Evolutionary conservation across 2,113 vertebrate genomes (phyloP).

Genomic region (Desmodus rotundus): DNA sequence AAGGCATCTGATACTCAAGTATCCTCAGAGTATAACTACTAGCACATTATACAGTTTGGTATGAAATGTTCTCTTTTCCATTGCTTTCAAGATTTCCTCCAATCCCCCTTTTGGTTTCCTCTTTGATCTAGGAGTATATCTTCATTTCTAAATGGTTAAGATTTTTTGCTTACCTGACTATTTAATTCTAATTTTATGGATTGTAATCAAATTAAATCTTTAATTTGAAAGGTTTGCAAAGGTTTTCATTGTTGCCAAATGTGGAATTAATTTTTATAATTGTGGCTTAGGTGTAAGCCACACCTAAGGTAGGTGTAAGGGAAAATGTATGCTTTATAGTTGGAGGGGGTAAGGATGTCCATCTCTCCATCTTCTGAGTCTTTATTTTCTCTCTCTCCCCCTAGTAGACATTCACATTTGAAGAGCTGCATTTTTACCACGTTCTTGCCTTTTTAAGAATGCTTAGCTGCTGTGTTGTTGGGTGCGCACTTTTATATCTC

Average conservation of each 20-base stretch:
- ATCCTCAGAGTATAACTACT: background rate
- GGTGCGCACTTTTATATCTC: background rate
- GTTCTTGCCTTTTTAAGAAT: background rate
- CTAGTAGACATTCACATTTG: background rate
- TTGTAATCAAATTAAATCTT: background rate
- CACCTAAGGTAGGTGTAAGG: background rate
- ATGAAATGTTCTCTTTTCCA: background rate
- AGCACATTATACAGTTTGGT: background rate
- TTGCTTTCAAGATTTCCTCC: background rate
- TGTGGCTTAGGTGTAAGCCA: too few relatives aligned
- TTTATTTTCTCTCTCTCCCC: background rate
- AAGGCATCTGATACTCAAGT: background rate
- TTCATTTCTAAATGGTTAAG: background rate
- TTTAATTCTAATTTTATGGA: background rate
- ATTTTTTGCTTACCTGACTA: background rate
- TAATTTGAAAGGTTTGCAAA: background rate
- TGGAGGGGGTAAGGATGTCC: background rate
- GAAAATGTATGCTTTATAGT: background rate
- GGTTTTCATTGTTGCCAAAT: background rate
- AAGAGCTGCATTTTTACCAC: background rate
- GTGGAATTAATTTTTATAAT: background rate
- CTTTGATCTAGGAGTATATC: background rate
- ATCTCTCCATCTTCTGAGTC: background rate
- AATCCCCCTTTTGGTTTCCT: background rate
- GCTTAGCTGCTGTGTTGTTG: background rate